phyloP scores from a whole-genome alignment of 2,888 invertebrate species.

The Lithosia quadra region DNA sequence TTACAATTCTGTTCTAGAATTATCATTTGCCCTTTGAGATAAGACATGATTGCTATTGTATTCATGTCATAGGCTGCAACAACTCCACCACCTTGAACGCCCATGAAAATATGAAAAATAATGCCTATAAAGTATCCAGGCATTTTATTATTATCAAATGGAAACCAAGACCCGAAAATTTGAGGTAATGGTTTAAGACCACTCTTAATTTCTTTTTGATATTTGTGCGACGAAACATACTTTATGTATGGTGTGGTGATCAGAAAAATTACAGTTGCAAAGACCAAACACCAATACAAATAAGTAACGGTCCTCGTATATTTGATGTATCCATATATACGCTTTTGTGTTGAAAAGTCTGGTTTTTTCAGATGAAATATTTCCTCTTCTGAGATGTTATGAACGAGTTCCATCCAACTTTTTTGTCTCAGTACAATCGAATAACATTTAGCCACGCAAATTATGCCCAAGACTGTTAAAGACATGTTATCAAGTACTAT shows the following conservation, averaged over 20 bases:
- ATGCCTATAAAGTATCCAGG: constrained; percentile 66
- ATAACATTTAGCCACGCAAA: constrained; percentile 57
- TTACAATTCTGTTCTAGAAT: constrained; percentile 64
- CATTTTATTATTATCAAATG: constrained; percentile 67
- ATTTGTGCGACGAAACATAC: constrained; percentile 53
- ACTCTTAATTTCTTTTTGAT: constrained; percentile 57
- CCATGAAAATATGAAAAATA: constrained; percentile 60
- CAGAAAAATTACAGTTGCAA: constrained; percentile 57
- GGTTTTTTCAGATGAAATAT: constrained; percentile 46
- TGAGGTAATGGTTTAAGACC: constrained; percentile 65
- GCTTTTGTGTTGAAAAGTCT: constrained; percentile 40
- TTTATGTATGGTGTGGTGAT: constrained; percentile 62
- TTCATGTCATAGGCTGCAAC: constrained; percentile 68
- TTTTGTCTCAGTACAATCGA: constrained; percentile 53
- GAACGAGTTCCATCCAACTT: constrained; percentile 36
- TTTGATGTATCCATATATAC: constrained; percentile 60
- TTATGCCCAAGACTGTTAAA: constrained; percentile 56
- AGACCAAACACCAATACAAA: constrained; percentile 63
- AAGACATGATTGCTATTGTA: constrained; percentile 68
- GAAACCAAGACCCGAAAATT: constrained; percentile 73
- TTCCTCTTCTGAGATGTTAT: constrained; percentile 59
- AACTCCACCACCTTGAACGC: constrained; percentile 60
- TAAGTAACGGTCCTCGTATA: constrained; percentile 67
- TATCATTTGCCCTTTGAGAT: constrained; percentile 69
- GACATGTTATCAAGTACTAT: constrained; percentile 65